Base-by-base conservation (phyloP, 2,888 invertebrate genomes). In the Alsophila aescularia region DNA sequence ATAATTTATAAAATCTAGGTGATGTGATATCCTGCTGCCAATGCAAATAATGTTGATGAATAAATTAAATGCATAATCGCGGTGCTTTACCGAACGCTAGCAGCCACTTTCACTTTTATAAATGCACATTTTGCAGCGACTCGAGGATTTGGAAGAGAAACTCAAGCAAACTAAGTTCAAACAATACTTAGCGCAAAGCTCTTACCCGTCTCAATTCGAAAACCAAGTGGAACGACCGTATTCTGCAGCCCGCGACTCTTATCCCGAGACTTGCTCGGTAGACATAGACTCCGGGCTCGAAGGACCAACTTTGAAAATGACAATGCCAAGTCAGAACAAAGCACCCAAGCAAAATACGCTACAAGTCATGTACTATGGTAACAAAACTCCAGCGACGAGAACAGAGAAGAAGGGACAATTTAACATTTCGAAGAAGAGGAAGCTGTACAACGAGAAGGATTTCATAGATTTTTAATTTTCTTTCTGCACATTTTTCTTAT, bases 111-210 rank as follows among this genome's bases (percentile, higher is more conserved):
- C 54, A 49, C 59, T 55, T 50, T 52, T 21, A 29, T 31, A 27
- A 13, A 21, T 32, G 12, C 34, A 18, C 45, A 41, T 43, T 53
- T 77, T 75, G 53, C 73, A 89, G 88, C 75, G 81, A 53, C 67
- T 90, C 36, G 86, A 88, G 70, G 90, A 90, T 50, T 62, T 91
- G 47, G 92, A 92, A 63, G 88, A 90, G 71, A 90, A 90, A 81
- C 69, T 88, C 0, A 90, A 88, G 60, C 88, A 90, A 56, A 85
- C 69, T 50, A 83, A 89, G 59, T 91, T 91, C 66, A 90, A 89
- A 58, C 83, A 90, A 62, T 90, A 85, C 58, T 72, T 90, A 32
- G 85, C 80, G 0, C 84, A 87, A 49, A 85, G 66, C 60, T 70
- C 72, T 15, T 82, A 83, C 55, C 60, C 81, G 1, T 75, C 83